These are phyloP conservation scores for Marasmarcha lunaedactyla DNA, from an alignment of 2,888 invertebrate species.

Conservation along the genomic window DNA sequence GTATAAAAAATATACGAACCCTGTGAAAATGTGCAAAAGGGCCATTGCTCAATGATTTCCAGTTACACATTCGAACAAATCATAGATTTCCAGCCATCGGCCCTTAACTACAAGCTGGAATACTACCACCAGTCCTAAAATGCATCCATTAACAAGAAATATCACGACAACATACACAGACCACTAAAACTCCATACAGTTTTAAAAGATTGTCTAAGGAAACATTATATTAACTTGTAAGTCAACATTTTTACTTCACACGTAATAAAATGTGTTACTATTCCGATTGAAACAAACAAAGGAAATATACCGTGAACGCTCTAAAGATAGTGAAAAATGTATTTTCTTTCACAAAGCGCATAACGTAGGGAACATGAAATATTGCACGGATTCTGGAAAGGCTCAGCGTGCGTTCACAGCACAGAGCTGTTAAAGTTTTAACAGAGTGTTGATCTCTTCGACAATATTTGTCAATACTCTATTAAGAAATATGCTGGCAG, in stretches of 20 bases:
- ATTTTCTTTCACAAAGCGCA: conserved; percentile 67
- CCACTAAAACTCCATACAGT: too few species aligned
- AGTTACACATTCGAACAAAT: too few species aligned
- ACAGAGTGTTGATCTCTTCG: too few species aligned
- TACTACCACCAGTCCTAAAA: not conserved
- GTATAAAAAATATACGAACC: too few species aligned
- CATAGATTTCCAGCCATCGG: too few species aligned
- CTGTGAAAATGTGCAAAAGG: too few species aligned
- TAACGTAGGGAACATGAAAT: conserved; percentile 63
- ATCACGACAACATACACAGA: not conserved
- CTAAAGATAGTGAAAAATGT: conserved; percentile 64
- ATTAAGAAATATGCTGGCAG: too few species aligned
- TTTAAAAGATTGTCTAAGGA: too few species aligned
- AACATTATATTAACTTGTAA: too few species aligned
- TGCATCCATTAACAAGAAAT: not conserved
- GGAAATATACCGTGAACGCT: conserved; percentile 41
- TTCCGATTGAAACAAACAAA: conserved; percentile 32
- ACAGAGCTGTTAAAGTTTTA: conserved; percentile 29
- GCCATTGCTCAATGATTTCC: too few species aligned
- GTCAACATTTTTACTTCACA: not conserved
- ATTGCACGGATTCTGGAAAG: conserved; percentile 59
- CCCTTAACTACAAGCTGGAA: not conserved
- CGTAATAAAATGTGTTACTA: conserved; percentile 3
- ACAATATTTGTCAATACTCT: too few species aligned
- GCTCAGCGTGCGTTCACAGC: conserved; percentile 40